phyloP scores from a whole-genome alignment of 2,888 invertebrate species.

The Pasiphila rectangulata region DNA sequence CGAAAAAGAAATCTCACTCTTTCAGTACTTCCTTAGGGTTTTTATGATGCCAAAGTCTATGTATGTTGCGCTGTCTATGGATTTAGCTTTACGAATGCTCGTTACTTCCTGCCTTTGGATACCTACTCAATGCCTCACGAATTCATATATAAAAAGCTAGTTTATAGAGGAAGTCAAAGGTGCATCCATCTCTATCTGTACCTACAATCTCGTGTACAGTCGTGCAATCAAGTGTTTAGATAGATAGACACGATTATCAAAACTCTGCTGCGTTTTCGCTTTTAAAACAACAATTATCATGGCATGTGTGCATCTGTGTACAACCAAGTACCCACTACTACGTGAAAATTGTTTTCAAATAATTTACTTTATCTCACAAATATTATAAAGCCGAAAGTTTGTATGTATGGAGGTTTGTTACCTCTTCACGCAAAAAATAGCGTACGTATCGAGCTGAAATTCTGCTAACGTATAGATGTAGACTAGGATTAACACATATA shows the following conservation, averaged over 20 bases:
- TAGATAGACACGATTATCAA: conserved; percentile 47
- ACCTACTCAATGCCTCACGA: conserved; percentile 35
- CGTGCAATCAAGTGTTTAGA: conserved; percentile 46
- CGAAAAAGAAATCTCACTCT: too few species aligned
- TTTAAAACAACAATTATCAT: conserved; percentile 25
- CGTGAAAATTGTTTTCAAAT: neutral
- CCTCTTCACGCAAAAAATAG: too few species aligned
- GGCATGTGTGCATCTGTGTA: neutral
- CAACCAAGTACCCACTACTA: too few species aligned
- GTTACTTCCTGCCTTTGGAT: conserved; percentile 11
- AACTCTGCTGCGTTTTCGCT: conserved; percentile 42
- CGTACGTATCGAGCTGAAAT: too few species aligned
- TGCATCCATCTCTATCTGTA: conserved; percentile 11
- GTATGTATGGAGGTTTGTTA: too few species aligned
- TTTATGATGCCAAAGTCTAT: too few species aligned
- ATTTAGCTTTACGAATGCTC: too few species aligned
- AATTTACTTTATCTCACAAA: neutral
- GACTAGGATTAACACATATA: too few species aligned
- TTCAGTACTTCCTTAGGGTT: too few species aligned
- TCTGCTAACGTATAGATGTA: too few species aligned
- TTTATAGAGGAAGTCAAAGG: conserved; percentile 45
- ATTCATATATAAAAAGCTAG: conserved; percentile 42
- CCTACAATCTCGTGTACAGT: conserved; percentile 46
- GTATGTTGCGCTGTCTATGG: too few species aligned
- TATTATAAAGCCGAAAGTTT: too few species aligned